phyloP scores from a whole-genome alignment of 2,113 vertebrate genomes.

The Protobothrops flavoviridis region DNA sequence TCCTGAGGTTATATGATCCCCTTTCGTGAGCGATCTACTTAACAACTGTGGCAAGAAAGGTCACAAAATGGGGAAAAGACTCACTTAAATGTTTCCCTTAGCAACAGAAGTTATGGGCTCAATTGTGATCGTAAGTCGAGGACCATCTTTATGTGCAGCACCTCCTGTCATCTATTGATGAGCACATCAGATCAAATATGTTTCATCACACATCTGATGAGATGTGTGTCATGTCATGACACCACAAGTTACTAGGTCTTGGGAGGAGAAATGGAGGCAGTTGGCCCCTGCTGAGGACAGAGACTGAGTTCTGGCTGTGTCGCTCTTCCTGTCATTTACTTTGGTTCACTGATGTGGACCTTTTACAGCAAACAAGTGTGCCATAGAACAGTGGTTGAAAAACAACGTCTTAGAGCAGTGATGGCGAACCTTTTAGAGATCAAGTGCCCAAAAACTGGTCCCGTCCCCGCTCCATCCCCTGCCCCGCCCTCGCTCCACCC shows the following conservation, averaged over 20 bases:
- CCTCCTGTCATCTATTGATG: background rate
- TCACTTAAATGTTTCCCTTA: background rate
- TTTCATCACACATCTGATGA: background rate
- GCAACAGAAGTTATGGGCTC: background rate
- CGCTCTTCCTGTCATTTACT: background rate
- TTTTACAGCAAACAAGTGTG: background rate
- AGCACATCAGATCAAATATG: background rate
- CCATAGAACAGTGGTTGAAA: background rate
- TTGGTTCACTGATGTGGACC: background rate
- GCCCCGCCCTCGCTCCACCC: too few species aligned
- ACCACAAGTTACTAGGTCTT: background rate
- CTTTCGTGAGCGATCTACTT: background rate
- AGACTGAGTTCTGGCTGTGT: background rate
- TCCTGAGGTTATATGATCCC: too few species aligned
- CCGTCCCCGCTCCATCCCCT: too few species aligned
- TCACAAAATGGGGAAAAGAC: background rate
- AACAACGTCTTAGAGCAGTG: background rate
- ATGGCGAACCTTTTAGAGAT: too few species aligned
- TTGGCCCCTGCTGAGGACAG: background rate
- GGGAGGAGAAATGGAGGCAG: background rate
- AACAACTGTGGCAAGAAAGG: background rate
- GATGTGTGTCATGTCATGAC: background rate
- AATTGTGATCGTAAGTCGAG: background rate
- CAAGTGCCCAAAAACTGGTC: too few species aligned
- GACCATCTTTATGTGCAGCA: background rate